Evolutionary conservation across 2,888 invertebrate genomes (phyloP).

Genomic region (Ctenicera cuprea): DNA sequence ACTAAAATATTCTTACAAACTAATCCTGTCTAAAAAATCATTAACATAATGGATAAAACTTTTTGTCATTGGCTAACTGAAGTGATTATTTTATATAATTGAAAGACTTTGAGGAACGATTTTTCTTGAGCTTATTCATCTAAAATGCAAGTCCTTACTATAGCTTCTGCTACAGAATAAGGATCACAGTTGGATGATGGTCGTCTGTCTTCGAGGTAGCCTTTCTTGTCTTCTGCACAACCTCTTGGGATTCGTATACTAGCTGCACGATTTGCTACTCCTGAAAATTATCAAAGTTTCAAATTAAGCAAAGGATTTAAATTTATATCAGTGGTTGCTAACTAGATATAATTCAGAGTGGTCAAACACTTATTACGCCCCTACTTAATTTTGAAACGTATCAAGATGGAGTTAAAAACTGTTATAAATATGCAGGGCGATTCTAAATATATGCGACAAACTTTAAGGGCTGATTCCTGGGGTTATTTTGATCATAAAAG

Average conservation of each 20-base stretch:
- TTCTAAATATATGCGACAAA: no score
- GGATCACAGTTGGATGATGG: slow-evolving; percentile 96
- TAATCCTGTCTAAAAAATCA: background rate
- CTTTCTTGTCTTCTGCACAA: slow-evolving; percentile 92
- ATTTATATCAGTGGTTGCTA: no score
- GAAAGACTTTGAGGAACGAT: slow-evolving; percentile 52
- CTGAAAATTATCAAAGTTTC: slow-evolving; percentile 76
- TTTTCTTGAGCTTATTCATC: slow-evolving; percentile 77
- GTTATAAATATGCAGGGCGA: no score
- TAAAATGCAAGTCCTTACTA: slow-evolving; percentile 89
- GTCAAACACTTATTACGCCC: no score
- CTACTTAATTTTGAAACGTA: no score
- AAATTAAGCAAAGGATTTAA: no score
- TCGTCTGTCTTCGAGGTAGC: slow-evolving; percentile 97
- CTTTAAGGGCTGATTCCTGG: no score
- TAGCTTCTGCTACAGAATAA: slow-evolving; percentile 89
- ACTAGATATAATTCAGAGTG: no score
- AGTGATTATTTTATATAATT: slow-evolving; percentile 15
- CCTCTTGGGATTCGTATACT: slow-evolving; percentile 95
- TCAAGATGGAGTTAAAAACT: no score
- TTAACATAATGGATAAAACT: slow-evolving; percentile 19
- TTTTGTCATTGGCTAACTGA: slow-evolving; percentile 30
- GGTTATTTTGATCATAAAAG: no score
- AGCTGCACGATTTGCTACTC: slow-evolving; percentile 95
- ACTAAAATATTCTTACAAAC: background rate